These are phyloP conservation scores for Lepidocyrtinus sp. DNA, from an alignment of 2,888 invertebrate species.

Conservation along the genomic window DNA sequence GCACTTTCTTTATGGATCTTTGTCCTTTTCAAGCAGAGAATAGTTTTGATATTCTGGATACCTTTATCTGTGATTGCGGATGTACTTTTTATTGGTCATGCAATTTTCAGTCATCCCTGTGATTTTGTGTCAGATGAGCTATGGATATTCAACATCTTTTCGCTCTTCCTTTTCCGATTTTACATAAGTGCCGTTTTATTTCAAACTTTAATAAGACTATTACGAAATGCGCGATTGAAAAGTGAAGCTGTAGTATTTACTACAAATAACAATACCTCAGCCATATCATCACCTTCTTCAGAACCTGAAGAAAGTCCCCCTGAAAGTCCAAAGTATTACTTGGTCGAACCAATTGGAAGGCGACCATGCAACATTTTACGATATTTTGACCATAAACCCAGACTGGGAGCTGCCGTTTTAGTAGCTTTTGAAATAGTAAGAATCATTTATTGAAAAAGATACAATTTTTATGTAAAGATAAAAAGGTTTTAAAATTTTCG, in stretches of 20 bases:
- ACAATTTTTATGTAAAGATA: not conserved
- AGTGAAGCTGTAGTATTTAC: not conserved
- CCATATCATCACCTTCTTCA: not conserved
- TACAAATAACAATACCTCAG: not conserved
- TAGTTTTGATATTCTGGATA: conserved; percentile 51
- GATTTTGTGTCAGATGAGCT: conserved; percentile 54
- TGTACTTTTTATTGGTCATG: conserved; percentile 36
- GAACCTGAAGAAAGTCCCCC: not conserved
- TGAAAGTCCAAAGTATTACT: conserved; percentile 35
- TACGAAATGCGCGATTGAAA: conserved; percentile 44
- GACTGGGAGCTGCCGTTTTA: conserved; percentile 50
- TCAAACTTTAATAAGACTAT: conserved; percentile 47
- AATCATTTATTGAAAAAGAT: not conserved
- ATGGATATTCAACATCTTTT: conserved; percentile 56
- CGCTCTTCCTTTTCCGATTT: conserved; percentile 49
- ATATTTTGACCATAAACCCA: conserved; percentile 54
- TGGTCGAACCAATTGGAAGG: conserved; percentile 57
- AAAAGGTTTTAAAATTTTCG: not conserved
- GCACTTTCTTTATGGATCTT: conserved; percentile 53
- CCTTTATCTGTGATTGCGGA: conserved; percentile 59
- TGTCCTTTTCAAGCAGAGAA: conserved; percentile 52
- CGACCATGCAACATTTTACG: conserved; percentile 28
- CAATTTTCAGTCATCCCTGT: conserved; percentile 40
- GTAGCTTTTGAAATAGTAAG: conserved; percentile 56
- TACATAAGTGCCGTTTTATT: conserved; percentile 52